phyloP scores from a whole-genome alignment of 2,113 vertebrate species.

The Meles meles region DNA sequence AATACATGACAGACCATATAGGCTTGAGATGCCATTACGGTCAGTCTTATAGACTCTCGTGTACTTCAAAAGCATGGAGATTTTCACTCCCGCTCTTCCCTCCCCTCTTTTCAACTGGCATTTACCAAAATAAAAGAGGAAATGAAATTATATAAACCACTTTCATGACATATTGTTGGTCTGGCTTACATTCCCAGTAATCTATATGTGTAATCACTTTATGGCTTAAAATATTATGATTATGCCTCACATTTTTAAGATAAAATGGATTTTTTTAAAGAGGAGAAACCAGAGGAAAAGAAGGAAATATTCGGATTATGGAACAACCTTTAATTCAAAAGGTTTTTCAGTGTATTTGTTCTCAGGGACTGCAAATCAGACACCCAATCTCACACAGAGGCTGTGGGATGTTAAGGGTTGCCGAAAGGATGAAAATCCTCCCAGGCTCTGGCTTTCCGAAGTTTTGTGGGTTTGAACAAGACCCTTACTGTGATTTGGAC shows the following conservation, averaged over 20 bases:
- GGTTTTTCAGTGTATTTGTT: neutral
- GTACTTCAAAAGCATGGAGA: constrained; percentile 1
- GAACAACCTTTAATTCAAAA: neutral
- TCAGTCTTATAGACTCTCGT: neutral
- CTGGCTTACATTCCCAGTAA: constrained; percentile 50
- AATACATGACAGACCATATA: neutral
- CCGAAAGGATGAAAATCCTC: constrained; percentile 52
- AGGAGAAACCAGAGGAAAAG: neutral
- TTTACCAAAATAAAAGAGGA: constrained; percentile 63
- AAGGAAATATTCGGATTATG: neutral
- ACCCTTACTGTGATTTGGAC: constrained; percentile 75
- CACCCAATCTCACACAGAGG: neutral
- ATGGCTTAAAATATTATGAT: constrained; percentile 57
- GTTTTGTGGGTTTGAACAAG: constrained; percentile 70
- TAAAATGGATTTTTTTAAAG: constrained; percentile 35
- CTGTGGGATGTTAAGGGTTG: neutral
- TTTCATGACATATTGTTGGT: constrained; percentile 48
- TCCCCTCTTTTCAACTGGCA: constrained; percentile 37
- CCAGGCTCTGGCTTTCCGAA: constrained; percentile 36
- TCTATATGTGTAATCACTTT: constrained; percentile 61
- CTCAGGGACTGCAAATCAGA: neutral
- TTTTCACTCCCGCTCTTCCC: neutral
- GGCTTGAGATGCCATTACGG: neutral
- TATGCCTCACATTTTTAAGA: constrained; percentile 55
- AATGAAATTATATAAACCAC: constrained; percentile 58